phyloP scores from a whole-genome alignment of 92 coral and sea anemone species.

The Muricea muricata region DNA sequence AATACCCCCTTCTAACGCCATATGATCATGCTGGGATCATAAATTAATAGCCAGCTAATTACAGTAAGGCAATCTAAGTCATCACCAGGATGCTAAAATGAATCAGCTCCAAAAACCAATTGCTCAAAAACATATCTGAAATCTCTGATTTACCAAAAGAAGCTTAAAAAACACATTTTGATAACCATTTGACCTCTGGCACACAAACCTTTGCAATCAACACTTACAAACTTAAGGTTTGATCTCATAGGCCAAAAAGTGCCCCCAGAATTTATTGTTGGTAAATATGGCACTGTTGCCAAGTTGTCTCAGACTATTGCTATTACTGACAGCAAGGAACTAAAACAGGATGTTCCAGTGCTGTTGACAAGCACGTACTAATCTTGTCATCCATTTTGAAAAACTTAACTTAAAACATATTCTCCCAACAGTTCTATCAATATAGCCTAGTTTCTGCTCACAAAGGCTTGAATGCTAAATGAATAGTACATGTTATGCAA shows the following conservation, averaged over 20 bases:
- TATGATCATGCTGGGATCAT: not conserved
- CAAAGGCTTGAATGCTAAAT: not conserved
- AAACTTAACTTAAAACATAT: not conserved
- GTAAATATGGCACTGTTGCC: not conserved
- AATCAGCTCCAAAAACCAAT: constrained; percentile 4
- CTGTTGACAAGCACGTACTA: not conserved
- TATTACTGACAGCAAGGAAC: not conserved
- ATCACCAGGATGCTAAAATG: constrained; percentile 2
- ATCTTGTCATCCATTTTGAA: not conserved
- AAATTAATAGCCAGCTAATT: constrained; percentile 11
- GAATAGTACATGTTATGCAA: not conserved
- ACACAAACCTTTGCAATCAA: not conserved
- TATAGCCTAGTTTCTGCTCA: not conserved
- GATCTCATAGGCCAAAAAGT: not conserved
- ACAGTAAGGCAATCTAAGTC: not conserved
- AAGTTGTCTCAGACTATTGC: not conserved
- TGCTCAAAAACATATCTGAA: not conserved
- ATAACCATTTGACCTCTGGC: not conserved
- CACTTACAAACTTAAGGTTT: not conserved
- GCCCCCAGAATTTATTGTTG: not conserved
- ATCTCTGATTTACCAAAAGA: not conserved
- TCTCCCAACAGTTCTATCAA: not conserved
- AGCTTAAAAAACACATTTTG: not conserved
- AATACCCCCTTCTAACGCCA: not conserved
- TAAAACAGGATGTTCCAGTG: not conserved